Percentiles rank a stretch among this genome's conserved stretches.
Evolutionary conservation across 2,797 vertebrate genomes (phyloP).

Genomic region (Amniataba percoides): DNA sequence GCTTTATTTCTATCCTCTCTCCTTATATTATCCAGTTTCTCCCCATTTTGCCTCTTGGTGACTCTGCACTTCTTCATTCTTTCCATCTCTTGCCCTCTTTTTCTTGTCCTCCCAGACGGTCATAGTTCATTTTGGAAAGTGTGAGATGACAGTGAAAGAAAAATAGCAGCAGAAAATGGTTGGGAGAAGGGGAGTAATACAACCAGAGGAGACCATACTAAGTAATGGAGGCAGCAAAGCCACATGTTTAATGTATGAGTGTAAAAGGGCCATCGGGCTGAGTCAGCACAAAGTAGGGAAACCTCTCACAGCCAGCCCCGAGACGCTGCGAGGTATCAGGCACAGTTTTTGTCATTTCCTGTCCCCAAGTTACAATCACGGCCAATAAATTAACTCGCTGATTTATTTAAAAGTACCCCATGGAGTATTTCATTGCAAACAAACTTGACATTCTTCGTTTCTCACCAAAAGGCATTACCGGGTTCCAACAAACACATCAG

Average conservation of each 20-base stretch:
- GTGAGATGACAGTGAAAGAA: conserved; percentile 20
- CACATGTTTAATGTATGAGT: conserved; percentile 62
- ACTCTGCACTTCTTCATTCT: not conserved
- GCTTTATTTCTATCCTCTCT: not conserved
- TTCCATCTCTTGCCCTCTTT: not conserved
- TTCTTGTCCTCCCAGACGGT: not conserved
- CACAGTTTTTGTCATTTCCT: conserved; percentile 5
- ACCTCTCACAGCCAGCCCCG: conserved; percentile 10
- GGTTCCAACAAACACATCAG: not conserved
- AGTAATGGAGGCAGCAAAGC: conserved; percentile 20
- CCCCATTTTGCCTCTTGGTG: not conserved
- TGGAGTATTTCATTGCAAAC: conserved; percentile 19
- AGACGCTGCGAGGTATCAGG: conserved; percentile 19
- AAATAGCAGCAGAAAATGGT: not conserved
- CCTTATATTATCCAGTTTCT: not conserved
- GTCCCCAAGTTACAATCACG: not conserved
- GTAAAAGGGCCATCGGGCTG: conserved; percentile 28
- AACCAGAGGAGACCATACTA: not conserved
- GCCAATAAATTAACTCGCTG: not conserved
- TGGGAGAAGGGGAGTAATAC: not conserved
- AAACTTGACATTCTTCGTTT: conserved; percentile 26
- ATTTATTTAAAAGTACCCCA: conserved; percentile 21
- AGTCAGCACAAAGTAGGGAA: conserved; percentile 45
- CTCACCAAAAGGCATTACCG: not conserved
- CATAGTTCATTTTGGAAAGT: conserved; percentile 14